Percentiles rank a stretch among this genome's conserved stretches.
Evolutionary conservation across 2,113 vertebrate species (phyloP).

Genomic region (Perca schrenkii): DNA sequence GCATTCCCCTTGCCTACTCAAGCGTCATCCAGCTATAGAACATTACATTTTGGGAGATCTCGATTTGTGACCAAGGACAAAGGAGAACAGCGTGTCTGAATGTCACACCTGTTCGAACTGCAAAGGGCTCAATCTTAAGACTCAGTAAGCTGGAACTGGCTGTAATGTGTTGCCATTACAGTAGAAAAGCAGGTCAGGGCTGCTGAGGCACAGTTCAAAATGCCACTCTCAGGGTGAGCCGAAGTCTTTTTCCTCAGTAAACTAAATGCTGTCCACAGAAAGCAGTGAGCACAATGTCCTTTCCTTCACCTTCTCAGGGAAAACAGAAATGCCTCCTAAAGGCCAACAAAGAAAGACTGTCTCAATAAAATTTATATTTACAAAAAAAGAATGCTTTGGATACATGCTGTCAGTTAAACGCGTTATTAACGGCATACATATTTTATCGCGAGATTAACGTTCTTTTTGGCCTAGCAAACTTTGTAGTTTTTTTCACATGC

Average conservation of each 20-base stretch:
- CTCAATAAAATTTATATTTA: background rate
- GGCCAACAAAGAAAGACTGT: conserved; percentile 10
- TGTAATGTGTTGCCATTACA: conserved; percentile 81
- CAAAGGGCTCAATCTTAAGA: conserved; percentile 82
- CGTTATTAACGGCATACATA: no score
- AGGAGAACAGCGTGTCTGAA: conserved; percentile 73
- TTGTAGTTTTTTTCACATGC: no score
- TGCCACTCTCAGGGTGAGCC: conserved; percentile 46
- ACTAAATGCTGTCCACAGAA: conserved; percentile 53
- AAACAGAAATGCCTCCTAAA: conserved; percentile 40
- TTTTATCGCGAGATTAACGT: no score
- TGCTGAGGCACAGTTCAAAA: conserved; percentile 68
- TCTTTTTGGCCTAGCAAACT: no score
- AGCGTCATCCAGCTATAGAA: conserved; percentile 44
- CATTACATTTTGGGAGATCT: conserved; percentile 62
- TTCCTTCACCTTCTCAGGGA: conserved; percentile 58
- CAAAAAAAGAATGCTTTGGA: background rate
- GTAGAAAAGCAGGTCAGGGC: conserved; percentile 72
- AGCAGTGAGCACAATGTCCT: conserved; percentile 46
- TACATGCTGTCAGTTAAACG: no score
- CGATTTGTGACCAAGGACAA: conserved; percentile 75
- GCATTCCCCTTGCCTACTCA: conserved; percentile 23
- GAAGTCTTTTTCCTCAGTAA: conserved; percentile 51
- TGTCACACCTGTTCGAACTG: conserved; percentile 80
- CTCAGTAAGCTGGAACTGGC: conserved; percentile 83